Percentiles rank a stretch among this genome's conserved stretches.
These are phyloP conservation scores for Ormyrus nitidulus DNA, from an alignment of 2,888 invertebrate species.

Conservation along the genomic window DNA sequence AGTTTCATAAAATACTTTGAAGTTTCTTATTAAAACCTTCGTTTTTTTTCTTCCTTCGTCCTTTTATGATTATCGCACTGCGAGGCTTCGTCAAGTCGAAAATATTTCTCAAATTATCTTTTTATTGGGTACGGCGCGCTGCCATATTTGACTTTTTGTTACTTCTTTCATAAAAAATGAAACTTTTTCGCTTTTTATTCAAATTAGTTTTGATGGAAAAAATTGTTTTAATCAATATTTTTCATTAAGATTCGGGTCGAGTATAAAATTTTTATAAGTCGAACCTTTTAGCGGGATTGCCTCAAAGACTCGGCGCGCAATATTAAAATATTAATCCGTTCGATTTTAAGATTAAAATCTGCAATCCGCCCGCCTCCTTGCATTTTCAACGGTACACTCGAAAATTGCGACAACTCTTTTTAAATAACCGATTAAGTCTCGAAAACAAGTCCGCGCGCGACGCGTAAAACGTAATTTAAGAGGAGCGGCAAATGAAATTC, in stretches of 20 bases:
- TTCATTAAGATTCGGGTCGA: neutral
- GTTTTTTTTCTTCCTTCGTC: constrained; percentile 12
- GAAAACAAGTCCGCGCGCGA: no score
- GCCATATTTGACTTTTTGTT: constrained; percentile 47
- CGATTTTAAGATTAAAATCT: no score
- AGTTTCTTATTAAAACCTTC: constrained; percentile 54
- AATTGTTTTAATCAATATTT: constrained; percentile 39
- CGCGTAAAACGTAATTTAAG: no score
- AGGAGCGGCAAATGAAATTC: no score
- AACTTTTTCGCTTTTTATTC: constrained; percentile 26
- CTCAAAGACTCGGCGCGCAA: no score
- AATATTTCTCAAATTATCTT: constrained; percentile 56
- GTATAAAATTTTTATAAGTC: no score
- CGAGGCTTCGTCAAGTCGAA: constrained; percentile 51
- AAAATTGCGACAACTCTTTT: no score
- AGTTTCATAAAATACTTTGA: constrained; percentile 56
- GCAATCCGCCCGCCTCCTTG: no score
- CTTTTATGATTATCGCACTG: constrained; percentile 51
- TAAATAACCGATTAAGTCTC: no score
- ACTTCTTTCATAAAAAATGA: constrained; percentile 37
- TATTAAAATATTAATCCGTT: no score
- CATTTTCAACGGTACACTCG: no score
- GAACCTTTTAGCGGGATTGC: no score
- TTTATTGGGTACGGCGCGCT: constrained; percentile 34
- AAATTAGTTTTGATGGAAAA: constrained; percentile 31